Percentiles rank a stretch among this genome's conserved stretches.
These are phyloP conservation scores for Dallia pectoralis DNA, from an alignment of 2,797 vertebrate species.

Conservation along the genomic window DNA sequence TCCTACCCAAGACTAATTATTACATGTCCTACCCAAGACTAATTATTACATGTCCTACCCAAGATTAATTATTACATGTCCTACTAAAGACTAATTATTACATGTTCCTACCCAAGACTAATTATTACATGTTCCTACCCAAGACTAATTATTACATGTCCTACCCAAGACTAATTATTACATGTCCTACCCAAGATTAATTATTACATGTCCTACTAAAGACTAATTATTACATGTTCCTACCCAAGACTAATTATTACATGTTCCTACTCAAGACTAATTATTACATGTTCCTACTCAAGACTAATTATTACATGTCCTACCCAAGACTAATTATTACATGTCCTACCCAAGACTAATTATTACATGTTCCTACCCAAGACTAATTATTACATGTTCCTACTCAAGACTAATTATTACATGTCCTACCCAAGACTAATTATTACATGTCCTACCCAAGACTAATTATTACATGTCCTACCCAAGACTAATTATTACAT, in stretches of 20 bases:
- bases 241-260: conserved; percentile 12
- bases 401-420: conserved; percentile 12
- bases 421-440: neutral
- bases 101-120: too few relatives aligned
- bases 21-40: neutral
- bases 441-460: neutral
- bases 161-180: conserved; percentile 10
- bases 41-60: conserved; percentile 6
- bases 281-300: too few relatives aligned
- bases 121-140: too few relatives aligned
- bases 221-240: conserved; percentile 12
- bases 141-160: conserved; percentile 12
- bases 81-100: conserved; percentile 9
- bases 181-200: neutral
- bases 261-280: too few relatives aligned
- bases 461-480: conserved; percentile 11
- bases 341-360: neutral
- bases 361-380: conserved; percentile 7
- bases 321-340: conserved; percentile 11
- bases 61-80: conserved; percentile 11
- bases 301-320: conserved; percentile 11
- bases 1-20: conserved; percentile 12
- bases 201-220: conserved; percentile 2
- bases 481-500: too few relatives aligned
- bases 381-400: too few relatives aligned